These are phyloP conservation scores for Hypotaenidia okinawae DNA, from an alignment of 2,797 vertebrate genomes.

Conservation along the genomic window DNA sequence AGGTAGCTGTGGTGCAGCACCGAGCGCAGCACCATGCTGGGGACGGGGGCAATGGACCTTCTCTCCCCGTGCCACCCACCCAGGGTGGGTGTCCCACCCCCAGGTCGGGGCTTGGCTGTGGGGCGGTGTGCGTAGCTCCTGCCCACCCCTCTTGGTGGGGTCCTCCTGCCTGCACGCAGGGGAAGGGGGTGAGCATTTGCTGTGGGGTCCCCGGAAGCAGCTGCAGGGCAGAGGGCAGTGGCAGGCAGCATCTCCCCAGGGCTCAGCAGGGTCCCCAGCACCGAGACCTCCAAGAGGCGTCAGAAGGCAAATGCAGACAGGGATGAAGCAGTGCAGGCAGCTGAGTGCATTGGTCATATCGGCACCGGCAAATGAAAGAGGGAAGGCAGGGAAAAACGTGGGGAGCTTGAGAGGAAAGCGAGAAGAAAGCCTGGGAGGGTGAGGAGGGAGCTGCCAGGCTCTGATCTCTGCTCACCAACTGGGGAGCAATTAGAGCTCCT, in stretches of 20 bases:
- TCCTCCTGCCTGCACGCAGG: neutral
- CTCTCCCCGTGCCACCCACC: accelerated
- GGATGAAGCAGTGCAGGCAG: neutral
- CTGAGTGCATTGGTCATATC: accelerated
- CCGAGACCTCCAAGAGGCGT: neutral
- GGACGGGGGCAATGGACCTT: neutral
- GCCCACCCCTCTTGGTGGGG: neutral
- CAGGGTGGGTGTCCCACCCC: accelerated
- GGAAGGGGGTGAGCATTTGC: neutral
- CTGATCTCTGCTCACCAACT: neutral
- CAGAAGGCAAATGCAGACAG: neutral
- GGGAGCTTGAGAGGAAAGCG: neutral
- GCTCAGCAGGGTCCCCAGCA: neutral
- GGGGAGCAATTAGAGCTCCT: conserved; percentile 19
- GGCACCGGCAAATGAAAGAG: neutral
- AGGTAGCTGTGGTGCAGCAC: conserved; percentile 65
- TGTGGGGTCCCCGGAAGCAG: neutral
- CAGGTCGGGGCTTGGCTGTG: neutral
- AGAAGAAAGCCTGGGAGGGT: neutral
- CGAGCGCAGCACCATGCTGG: neutral
- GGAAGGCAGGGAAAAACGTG: neutral
- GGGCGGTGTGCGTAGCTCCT: accelerated
- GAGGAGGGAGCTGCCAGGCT: neutral
- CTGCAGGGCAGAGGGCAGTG: neutral
- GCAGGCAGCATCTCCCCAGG: neutral